Evolutionary conservation across 2,797 vertebrate genomes (phyloP), one percentile per base, ranked within the genome.

Genomic region (Novumbra hubbsi): DNA sequence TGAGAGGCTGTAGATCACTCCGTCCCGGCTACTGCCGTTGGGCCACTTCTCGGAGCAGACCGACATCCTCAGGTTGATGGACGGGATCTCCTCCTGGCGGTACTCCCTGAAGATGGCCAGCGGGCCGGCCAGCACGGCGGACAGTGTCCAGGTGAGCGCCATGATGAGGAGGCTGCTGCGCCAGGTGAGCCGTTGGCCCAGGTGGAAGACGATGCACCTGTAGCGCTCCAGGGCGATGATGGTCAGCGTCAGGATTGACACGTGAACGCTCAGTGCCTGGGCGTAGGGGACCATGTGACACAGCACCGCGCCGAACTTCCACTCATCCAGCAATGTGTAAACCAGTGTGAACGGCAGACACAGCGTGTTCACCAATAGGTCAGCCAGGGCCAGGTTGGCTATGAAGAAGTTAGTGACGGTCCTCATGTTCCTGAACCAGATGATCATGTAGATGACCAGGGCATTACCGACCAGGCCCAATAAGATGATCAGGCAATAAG

Each of bases 401-500:
- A 98, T 98, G 90, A 98, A 98, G 87, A 95, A 96, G 88, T 98
- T 98, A 77, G 96, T 98, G 62, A 97, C 96, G 0, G 96, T 97
- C 74, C 95, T 93, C 96, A 98, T 98, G 81, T 94, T 96, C 78
- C 91, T 94, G 88, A 95, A 96, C 74, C 93, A 95, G 76, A 96
- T 83, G 38, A 98, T 96, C 91, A 95, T 96, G 82, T 96, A 96
- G 82, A 98, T 94, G 41, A 98, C 96, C 6, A 98, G 88, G 19
- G 94, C 88, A 67, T 98, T 98, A 0, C 96, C 96, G 0, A 96
- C 75, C 77, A 98, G 92, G 3, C 96, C 96, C 74, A 97, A 89
- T 67, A 97, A 88, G 74, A 97, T 97, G 84, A 97, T 97, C 1
- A 98, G 89, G 1, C 95, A 95, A 71, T 97, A 98, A 4, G 96